phyloP scores from a whole-genome alignment of 2,113 vertebrate species.

The Hippocampus comes region DNA sequence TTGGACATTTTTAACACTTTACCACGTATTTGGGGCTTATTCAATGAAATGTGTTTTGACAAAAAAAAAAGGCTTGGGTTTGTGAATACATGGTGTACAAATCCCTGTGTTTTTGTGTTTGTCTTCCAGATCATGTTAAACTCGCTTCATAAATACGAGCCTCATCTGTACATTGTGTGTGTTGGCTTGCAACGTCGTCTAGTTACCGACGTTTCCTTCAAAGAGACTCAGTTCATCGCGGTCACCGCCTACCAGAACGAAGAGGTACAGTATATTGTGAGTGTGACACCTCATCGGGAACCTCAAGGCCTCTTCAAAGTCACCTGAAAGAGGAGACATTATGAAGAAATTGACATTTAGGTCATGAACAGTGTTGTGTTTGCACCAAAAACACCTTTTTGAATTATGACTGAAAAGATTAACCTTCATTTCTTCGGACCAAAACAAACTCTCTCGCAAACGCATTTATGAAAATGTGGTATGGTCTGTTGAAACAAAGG shows the following conservation, averaged over 20 bases:
- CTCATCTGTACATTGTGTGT: slow-evolving; percentile 91
- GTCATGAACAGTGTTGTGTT: no score
- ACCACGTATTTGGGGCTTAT: slow-evolving; percentile 15
- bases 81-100: not conserved
- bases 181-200: slow-evolving; percentile 87
- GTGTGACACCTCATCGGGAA: not conserved
- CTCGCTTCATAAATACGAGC: slow-evolving; percentile 94
- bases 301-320: not conserved
- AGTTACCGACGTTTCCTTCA: slow-evolving; percentile 92
- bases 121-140: slow-evolving; percentile 87
- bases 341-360: no score
- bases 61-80: not conserved
- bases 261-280: slow-evolving; percentile 57
- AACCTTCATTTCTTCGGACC: no score
- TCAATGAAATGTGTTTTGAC: slow-evolving; percentile 42
- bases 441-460: no score
- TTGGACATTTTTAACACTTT: slow-evolving; percentile 53
- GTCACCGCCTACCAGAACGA: slow-evolving; percentile 98
- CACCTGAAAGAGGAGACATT: no score
- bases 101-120: slow-evolving; percentile 2
- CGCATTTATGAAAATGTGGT: no score
- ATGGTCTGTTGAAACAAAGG: no score
- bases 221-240: slow-evolving; percentile 94
- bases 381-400: no score
- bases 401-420: no score